phyloP scores from a whole-genome alignment of 2,113 vertebrate species.

The Crocuta crocuta region DNA sequence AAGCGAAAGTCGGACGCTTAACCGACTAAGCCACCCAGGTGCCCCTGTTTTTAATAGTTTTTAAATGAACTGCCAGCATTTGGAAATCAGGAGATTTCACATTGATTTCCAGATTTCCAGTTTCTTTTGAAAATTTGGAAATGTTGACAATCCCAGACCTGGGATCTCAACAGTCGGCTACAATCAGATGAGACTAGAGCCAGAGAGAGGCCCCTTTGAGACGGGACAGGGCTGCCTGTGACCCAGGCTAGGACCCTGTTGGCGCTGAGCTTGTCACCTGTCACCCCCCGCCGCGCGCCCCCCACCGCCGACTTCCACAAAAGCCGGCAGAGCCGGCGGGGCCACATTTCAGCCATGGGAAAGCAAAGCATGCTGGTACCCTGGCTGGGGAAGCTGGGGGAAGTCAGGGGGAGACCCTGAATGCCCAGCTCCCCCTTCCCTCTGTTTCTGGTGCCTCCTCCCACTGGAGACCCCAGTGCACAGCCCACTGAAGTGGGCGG shows the following conservation, averaged over 20 bases:
- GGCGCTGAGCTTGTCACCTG: background rate
- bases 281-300: accelerated
- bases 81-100: background rate
- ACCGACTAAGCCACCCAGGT: no score
- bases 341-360: accelerated
- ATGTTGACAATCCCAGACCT: background rate
- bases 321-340: background rate
- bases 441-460: background rate
- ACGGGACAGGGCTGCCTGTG: background rate
- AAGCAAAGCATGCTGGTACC: accelerated
- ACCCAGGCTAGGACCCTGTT: background rate
- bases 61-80: background rate
- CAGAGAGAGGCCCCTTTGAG: background rate
- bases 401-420: background rate
- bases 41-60: background rate
- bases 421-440: accelerated
- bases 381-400: background rate
- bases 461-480: background rate
- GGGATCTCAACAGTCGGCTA: background rate
- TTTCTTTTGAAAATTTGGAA: background rate
- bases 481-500: background rate
- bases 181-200: no score
- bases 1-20: no score
- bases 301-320: background rate
- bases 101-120: background rate